These are phyloP conservation scores for Cydia strobilella DNA, from an alignment of 1,140 invertebrate genomes.

Conservation along the genomic window DNA sequence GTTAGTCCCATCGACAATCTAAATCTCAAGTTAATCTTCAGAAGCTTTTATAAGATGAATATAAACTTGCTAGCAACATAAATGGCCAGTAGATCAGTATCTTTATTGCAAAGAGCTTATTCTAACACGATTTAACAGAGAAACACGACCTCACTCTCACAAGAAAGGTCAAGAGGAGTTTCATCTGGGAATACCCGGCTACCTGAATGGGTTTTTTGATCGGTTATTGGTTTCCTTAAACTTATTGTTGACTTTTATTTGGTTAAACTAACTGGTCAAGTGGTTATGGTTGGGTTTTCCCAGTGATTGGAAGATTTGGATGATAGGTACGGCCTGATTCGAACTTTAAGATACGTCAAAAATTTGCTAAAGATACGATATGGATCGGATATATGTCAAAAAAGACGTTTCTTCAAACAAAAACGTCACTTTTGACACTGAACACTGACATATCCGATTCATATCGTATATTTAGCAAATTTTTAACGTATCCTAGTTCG, in stretches of 20 bases:
- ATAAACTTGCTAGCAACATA: background rate
- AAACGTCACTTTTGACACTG: too few species aligned
- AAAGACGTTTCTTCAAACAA: too few species aligned
- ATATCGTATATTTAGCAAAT: too few species aligned
- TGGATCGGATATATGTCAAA: too few species aligned
- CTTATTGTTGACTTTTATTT: conserved; percentile 1
- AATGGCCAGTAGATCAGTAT: background rate
- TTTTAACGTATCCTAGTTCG: too few species aligned
- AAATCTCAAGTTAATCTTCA: too few species aligned
- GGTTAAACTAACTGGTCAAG: background rate
- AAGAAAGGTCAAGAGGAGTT: conserved; percentile 4
- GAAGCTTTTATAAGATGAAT: background rate
- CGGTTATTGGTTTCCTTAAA: background rate
- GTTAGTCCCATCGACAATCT: too few species aligned
- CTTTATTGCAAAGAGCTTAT: background rate
- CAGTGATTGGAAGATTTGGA: background rate
- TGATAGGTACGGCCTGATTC: too few species aligned
- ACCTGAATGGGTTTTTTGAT: background rate
- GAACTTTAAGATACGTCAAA: too few species aligned
- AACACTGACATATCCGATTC: too few species aligned
- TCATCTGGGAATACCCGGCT: background rate
- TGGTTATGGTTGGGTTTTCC: background rate
- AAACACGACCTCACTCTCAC: background rate
- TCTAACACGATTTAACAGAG: background rate
- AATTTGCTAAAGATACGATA: too few species aligned